A percentile compares a stretch with the other conserved stretches of the same genome.
Evolutionary conservation across 2,888 invertebrate genomes (phyloP).

Genomic region (Chloromyia formosa): DNA sequence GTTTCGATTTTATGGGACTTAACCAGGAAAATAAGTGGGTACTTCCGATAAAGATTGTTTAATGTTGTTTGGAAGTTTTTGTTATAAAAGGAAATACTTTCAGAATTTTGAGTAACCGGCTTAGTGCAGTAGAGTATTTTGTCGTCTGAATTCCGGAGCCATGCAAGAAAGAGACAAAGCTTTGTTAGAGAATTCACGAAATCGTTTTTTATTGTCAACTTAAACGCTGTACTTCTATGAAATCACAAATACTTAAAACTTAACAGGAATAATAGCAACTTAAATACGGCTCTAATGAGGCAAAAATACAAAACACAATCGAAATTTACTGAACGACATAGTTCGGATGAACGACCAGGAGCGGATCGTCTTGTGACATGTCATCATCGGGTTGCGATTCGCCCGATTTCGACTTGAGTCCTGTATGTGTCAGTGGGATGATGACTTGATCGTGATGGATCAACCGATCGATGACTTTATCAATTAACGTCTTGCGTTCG

Average conservation of each 20-base stretch:
- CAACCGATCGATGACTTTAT: constrained; percentile 92
- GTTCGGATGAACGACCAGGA: constrained; percentile 96
- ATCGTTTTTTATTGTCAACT: constrained; percentile 2
- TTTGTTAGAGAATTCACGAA: neutral
- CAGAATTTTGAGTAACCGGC: too few species aligned
- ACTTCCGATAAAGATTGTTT: too few species aligned
- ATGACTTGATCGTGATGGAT: constrained; percentile 73
- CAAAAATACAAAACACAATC: neutral
- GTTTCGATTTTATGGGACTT: neutral
- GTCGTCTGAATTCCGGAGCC: too few species aligned
- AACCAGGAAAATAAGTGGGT: too few species aligned
- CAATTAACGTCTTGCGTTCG: constrained; percentile 86
- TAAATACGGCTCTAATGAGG: too few species aligned
- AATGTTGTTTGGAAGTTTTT: too few species aligned
- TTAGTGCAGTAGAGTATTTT: too few species aligned
- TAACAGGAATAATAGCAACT: neutral
- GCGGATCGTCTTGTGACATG: constrained; percentile 75
- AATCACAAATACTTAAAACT: neutral
- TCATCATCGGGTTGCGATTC: constrained; percentile 50
- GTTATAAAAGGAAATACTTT: too few species aligned
- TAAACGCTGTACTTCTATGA: neutral
- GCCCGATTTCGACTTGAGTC: constrained; percentile 53
- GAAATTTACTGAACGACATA: constrained; percentile 78
- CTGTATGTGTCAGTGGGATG: constrained; percentile 60
- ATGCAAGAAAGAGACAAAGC: neutral